Percentiles rank a stretch among this genome's conserved stretches.
Conservation (phyloP, 1,140 invertebrate species). For the Diabrotica undecimpunctata region DNA sequence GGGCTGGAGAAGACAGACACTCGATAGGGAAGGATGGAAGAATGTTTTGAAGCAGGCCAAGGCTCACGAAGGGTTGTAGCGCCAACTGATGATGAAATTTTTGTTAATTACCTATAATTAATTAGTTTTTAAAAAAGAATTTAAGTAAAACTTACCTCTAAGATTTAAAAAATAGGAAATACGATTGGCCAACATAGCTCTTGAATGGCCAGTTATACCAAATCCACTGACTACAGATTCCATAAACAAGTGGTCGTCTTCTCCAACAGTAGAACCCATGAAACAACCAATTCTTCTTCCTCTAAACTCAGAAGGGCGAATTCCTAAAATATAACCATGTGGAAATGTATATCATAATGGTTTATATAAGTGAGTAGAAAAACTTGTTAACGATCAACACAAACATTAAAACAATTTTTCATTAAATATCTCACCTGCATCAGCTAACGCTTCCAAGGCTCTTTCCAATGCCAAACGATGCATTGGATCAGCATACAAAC, state of each 20-base stretch:
- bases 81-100: too few species aligned
- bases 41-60: too few species aligned
- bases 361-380: not conserved
- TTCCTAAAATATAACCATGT: slow-evolving; percentile 49
- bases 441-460: slow-evolving; percentile 49
- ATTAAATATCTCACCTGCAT: slow-evolving; percentile 44
- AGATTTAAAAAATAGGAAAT: slow-evolving; percentile 64
- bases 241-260: slow-evolving; percentile 50
- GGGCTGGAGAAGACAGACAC: too few species aligned
- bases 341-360: not conserved
- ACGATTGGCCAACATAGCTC: slow-evolving; percentile 66
- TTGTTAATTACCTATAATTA: too few species aligned
- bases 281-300: slow-evolving; percentile 67
- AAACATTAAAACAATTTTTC: not conserved
- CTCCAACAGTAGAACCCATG: slow-evolving; percentile 64
- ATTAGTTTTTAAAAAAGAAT: too few species aligned
- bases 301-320: slow-evolving; percentile 58
- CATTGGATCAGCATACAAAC: slow-evolving; percentile 49
- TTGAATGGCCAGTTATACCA: slow-evolving; percentile 61
- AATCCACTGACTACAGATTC: slow-evolving; percentile 53
- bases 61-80: too few species aligned
- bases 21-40: too few species aligned
- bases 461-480: slow-evolving; percentile 47
- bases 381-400: not conserved
- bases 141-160: slow-evolving; percentile 47